Base-by-base conservation (phyloP, 2,797 vertebrate genomes). In the Myotis vivesi region DNA sequence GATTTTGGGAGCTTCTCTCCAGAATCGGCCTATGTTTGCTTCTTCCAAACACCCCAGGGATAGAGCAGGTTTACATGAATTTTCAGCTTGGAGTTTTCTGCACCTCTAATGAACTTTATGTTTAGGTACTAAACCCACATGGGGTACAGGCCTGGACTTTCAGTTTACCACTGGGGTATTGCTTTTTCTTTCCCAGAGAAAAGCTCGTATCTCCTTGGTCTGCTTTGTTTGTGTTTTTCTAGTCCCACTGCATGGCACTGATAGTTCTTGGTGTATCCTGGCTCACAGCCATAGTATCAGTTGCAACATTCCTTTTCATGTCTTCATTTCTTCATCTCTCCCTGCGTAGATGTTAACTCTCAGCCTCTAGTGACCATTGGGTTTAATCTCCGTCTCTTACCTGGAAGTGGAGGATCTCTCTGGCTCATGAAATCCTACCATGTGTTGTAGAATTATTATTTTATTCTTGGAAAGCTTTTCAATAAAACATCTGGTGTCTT, bases 401-500 rank as follows among this genome's bases (percentile, higher is more conserved):
- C 46, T 80, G 66, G 23, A 15, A 28, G 44, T 66, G 17, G 46
- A 41, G 33, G 59, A 6, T 71, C 12, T 90, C 68, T 28, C n/a
- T 51, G 23, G 38, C 33, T 59, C 30, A 64, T 64, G 46, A 85
- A 68, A 20, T 17, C 23, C 9, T 71, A 20, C 8, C 9, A 62
- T 23, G 23, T 4, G n/a, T 4, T 41, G 7, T 41, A 33, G 13
- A 62, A 69, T 25, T 68, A 44, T 55, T 91, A 38, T 77, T 91
- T 92, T 84, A 44, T 28, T 73, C n/a, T 73, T 28, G 41, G 49
- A 83, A 73, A 89, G 16, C 2, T n/a, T 84, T 41, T 89, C 59
- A 96, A 59, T 80, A 51, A 91, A 89, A 91, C 66, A 36, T 23
- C 17, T 17, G n/a, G 57, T 82, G 3, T 86, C 55, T 71, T 94